Evolutionary conservation across 2,113 vertebrate species (phyloP).

Genomic region (Psephotus haematonotus): DNA sequence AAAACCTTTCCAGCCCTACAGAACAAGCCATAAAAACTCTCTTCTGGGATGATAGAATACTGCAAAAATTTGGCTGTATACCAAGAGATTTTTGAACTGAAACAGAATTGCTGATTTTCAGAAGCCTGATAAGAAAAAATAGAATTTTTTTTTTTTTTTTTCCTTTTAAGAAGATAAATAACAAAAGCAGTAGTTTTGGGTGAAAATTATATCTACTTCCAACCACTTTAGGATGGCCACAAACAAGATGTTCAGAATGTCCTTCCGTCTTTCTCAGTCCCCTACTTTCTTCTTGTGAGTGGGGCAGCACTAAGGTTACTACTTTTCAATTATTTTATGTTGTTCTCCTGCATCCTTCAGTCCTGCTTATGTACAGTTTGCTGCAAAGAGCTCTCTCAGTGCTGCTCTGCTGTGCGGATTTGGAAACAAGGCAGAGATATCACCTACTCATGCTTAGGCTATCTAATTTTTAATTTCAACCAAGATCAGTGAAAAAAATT

Average conservation of each 20-base stretch:
- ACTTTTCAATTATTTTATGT: not conserved
- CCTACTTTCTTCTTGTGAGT: not conserved
- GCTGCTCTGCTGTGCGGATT: not conserved
- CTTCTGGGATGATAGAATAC: not conserved
- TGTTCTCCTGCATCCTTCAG: not conserved
- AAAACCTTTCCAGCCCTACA: too few species aligned
- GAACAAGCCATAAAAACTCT: too few species aligned
- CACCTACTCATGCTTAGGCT: not conserved
- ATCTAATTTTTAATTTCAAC: not conserved
- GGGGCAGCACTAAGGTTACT: too few species aligned
- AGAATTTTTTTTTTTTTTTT: not conserved
- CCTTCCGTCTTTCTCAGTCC: not conserved
- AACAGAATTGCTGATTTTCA: not conserved
- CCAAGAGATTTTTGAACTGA: not conserved
- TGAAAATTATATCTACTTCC: not conserved
- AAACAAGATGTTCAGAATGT: not conserved
- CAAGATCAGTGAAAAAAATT: not conserved
- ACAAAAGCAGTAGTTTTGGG: accelerated
- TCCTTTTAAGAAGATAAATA: not conserved
- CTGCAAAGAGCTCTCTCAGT: not conserved
- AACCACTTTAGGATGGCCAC: not conserved
- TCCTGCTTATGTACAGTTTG: not conserved
- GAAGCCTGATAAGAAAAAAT: not conserved
- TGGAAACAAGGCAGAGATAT: not conserved
- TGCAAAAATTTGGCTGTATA: not conserved